These are phyloP conservation scores for Rhinichthys klamathensis DNA, from an alignment of 2,113 vertebrate genomes.

Conservation along the genomic window DNA sequence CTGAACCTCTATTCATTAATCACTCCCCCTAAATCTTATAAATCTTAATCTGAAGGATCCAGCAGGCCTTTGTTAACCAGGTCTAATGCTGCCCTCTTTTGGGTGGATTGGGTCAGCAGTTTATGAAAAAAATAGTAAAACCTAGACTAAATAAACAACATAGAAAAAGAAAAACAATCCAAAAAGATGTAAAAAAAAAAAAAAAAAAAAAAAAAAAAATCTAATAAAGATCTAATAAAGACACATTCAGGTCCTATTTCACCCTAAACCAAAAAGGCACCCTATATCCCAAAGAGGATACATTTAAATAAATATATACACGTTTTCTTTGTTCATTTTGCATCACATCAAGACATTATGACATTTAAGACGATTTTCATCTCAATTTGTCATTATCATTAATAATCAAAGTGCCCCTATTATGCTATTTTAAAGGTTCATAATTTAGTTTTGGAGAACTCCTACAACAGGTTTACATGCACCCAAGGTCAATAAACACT, in stretches of 20 bases:
- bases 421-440: no score
- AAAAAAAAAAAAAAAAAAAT: background rate
- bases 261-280: background rate
- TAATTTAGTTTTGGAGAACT: no score
- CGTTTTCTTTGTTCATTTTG: no score
- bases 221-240: background rate
- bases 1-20: background rate
- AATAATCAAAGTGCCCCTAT: no score
- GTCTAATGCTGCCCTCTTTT: slow-evolving; percentile 64
- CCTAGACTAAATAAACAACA: background rate
- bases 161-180: no score
- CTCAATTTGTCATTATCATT: no score
- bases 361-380: no score
- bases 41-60: background rate
- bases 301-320: no score
- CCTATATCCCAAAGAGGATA: no score
- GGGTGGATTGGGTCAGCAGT: slow-evolving; percentile 47
- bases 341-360: no score
- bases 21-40: background rate
- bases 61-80: background rate
- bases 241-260: background rate
- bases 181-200: background rate
- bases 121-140: background rate
- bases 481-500: no score
- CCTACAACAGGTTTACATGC: no score